Evolutionary conservation across 2,797 vertebrate species (phyloP), one percentile per base, ranked within the genome.

Genomic region (Melopsittacus undulatus): DNA sequence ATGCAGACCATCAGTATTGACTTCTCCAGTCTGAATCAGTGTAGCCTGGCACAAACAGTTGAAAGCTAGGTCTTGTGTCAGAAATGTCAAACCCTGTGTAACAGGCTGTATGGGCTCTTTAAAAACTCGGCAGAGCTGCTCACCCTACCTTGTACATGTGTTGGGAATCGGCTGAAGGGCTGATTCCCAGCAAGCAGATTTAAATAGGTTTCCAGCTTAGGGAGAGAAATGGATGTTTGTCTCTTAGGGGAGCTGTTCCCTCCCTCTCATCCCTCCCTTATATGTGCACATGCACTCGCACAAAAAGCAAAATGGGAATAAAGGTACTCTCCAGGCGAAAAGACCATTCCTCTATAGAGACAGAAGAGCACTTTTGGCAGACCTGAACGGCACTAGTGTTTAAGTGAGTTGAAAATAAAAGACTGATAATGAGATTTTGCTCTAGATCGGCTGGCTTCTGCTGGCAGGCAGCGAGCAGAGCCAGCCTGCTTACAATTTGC

Each of bases 111-210:
- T 52, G 83, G 92, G 90, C 90, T 93, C 92, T 92, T 96, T 90
- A 95, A 97, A 95, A 90, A 48, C 56, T 76, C 20, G 0, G 74
- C 90, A 83, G 67, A 84, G 83, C 94, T 51, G 90, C 81, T 95
- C 84, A 67, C 45, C 27, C 94, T 89, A 95, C 94, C 92, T 95
- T 90, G 32, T n/a, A 61, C 72, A 56, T 90, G 90, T 67, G 83
- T 95, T 94, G 95, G 89, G 92, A 96, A 96, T 90, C 72, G 68
- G 94, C 93, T 77, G 64, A 77, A 83, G 46, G 64, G 89, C 93
- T 94, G 92, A 97, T 96, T 96, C 94, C 93, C 96, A 96, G 91
- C 88, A 92, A 95, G 95, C 86, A 95, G 94, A 97, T 96, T 97
- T 95, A 97, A 97, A 95, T 95, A 95, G 78, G 92, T 93, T 93